Evolutionary conservation across 2,888 invertebrate species (phyloP), one percentile per base, ranked within the genome.

Genomic region (Sphinx pinastri): DNA sequence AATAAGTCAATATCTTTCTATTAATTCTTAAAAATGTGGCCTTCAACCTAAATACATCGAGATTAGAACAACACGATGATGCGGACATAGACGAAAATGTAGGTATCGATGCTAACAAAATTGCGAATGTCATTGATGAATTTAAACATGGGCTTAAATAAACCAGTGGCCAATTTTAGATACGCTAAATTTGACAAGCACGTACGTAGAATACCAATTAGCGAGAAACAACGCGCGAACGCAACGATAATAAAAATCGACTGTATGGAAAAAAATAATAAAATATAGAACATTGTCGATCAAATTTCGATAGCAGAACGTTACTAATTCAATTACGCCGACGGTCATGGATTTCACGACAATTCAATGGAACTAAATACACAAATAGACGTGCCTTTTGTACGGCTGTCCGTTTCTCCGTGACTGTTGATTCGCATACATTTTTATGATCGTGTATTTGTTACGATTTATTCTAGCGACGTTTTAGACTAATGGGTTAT

Each of bases 291-390:
- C 66, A 54, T 63, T 19, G 19, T 63, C 49, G 63, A 49, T 63
- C 63, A 63, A 63, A 63, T 63, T 67, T 70, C 49, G 51, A 67
- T 67, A 70, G 72, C 71, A 68, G 69, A 73, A 71, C 71, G 68
- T 67, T 25, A 68, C 71, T 71, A 71, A 72, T 67, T 71, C 70
- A 73, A 75, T 75, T 75, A 71, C 68, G n/a, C 52, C 52, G 55
- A 38, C 73, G 75, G 79, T 79, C 79, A 82, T 83, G 81, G 77
- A 69, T 73, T 73, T 77, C 74, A 68, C 70, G 68, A 68, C 75
- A 75, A 80, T 73, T 71, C 71, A 76, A 81, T 77, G 81, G 79
- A 83, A 82, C 83, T 79, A 80, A 84, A 76, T 66, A 68, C 58
- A 60, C 70, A 70, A 82, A 85, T 84, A 79, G 80, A 84, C 82